phyloP scores from a whole-genome alignment of 2,797 vertebrate genomes.

The Alca torda region DNA sequence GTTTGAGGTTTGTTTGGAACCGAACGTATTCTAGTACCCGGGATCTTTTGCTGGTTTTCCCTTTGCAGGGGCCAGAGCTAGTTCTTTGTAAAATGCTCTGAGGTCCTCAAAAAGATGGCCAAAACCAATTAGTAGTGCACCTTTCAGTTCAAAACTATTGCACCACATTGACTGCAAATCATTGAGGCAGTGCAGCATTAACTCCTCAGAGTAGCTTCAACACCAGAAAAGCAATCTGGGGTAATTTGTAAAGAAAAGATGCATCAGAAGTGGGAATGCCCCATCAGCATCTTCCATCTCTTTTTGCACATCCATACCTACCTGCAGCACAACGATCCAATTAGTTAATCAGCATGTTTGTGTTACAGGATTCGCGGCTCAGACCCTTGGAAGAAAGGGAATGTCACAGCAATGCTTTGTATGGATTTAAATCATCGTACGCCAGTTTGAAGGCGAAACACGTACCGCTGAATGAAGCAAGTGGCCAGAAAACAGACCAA shows the following conservation, averaged over 20 bases:
- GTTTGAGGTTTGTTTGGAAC: neutral
- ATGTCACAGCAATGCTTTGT: neutral
- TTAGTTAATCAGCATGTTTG: accelerated
- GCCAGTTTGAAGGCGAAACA: neutral
- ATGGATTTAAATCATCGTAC: neutral
- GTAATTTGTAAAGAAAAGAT: neutral
- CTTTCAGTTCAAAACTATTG: neutral
- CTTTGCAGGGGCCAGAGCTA: neutral
- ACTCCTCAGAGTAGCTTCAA: neutral
- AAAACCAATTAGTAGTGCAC: accelerated
- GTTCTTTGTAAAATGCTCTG: neutral
- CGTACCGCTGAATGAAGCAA: neutral
- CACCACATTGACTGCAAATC: neutral
- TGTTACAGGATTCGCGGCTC: neutral
- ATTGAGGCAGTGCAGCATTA: neutral
- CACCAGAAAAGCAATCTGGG: neutral
- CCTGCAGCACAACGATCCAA: neutral
- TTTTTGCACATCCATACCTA: neutral
- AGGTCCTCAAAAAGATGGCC: neutral
- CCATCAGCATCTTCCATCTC: neutral
- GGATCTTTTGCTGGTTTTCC: neutral
- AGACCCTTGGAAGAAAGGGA: neutral
- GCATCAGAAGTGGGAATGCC: accelerated
- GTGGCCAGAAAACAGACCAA: neutral
- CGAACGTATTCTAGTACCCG: accelerated